Percentiles rank a stretch among this genome's conserved stretches.
Evolutionary conservation across 2,113 vertebrate genomes (phyloP).

Genomic region (Tetraodon nigroviridis): DNA sequence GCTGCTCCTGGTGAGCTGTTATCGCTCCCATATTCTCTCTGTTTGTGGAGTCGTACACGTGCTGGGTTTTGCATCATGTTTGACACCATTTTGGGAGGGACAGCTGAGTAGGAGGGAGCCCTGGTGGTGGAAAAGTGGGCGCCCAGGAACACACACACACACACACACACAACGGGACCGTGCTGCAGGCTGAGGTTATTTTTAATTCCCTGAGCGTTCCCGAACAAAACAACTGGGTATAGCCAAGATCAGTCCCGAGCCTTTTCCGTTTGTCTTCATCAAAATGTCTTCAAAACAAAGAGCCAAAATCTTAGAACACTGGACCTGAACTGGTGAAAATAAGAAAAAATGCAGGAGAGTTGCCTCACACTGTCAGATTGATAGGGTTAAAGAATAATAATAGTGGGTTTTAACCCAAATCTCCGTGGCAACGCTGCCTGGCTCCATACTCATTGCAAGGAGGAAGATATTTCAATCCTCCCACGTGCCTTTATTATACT

Average conservation of each 20-base stretch:
- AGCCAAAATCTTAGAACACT: background rate
- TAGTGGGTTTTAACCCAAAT: conserved; percentile 54
- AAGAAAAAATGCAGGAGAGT: conserved; percentile 15
- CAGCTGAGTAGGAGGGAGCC: conserved; percentile 61
- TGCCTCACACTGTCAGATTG: conserved; percentile 23
- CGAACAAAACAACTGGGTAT: too few relatives aligned
- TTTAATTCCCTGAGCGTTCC: background rate
- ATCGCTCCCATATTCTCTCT: too few relatives aligned
- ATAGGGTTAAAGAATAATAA: conserved; percentile 33
- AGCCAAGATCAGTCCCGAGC: too few relatives aligned
- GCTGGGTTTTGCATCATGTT: conserved; percentile 32
- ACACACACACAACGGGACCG: too few relatives aligned
- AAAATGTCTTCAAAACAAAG: background rate
- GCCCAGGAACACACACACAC: conserved; percentile 62
- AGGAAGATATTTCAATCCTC: conserved; percentile 30
- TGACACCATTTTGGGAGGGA: conserved; percentile 54
- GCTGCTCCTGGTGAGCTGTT: too few relatives aligned
- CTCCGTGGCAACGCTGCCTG: conserved; percentile 25
- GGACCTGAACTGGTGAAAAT: conserved; percentile 21
- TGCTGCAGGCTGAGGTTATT: conserved; percentile 4
- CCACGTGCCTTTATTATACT: conserved; percentile 18
- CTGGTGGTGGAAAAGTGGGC: conserved; percentile 36
- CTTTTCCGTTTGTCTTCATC: background rate
- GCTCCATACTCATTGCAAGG: conserved; percentile 3
- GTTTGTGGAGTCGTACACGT: conserved; percentile 6